These are phyloP conservation scores for Tachysurus vachellii DNA, from an alignment of 2,113 vertebrate species.

Conservation along the genomic window DNA sequence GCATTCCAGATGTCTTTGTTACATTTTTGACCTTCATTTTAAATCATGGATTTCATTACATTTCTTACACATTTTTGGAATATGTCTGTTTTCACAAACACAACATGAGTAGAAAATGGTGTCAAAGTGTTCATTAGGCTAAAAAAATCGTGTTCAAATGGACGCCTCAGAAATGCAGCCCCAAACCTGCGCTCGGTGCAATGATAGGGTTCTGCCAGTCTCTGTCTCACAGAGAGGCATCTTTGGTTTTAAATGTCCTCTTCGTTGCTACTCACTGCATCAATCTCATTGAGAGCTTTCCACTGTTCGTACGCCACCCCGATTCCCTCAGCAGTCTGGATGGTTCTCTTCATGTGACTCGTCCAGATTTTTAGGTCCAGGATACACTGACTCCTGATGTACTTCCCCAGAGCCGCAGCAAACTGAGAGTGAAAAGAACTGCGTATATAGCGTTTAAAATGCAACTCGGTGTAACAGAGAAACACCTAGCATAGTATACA, in stretches of 20 bases:
- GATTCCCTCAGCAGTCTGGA: conserved; percentile 87
- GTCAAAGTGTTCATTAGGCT: not conserved
- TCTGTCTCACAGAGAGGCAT: not conserved
- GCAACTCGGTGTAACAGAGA: not conserved
- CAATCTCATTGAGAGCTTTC: conserved; percentile 93
- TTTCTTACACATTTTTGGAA: not conserved
- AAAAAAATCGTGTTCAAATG: too few species aligned
- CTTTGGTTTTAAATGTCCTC: too few species aligned
- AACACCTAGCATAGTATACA: not conserved
- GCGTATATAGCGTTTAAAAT: not conserved
- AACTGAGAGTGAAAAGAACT: conserved; percentile 68
- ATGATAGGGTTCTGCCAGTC: not conserved
- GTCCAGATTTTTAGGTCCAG: conserved; percentile 89
- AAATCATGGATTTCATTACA: not conserved
- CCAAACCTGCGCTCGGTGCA: not conserved
- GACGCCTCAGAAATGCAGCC: not conserved
- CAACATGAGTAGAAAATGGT: not conserved
- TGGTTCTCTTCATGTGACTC: conserved; percentile 90
- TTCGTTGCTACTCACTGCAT: conserved; percentile 77
- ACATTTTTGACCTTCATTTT: not conserved
- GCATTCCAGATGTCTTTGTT: not conserved
- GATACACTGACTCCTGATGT: conserved; percentile 81
- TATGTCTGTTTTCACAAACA: not conserved
- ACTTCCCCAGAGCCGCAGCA: conserved; percentile 75
- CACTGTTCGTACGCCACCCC: conserved; percentile 87